Percentiles rank a stretch among this genome's conserved stretches.
Evolutionary conservation across 2,888 invertebrate genomes (phyloP).

Genomic region (Sicus ferrugineus): DNA sequence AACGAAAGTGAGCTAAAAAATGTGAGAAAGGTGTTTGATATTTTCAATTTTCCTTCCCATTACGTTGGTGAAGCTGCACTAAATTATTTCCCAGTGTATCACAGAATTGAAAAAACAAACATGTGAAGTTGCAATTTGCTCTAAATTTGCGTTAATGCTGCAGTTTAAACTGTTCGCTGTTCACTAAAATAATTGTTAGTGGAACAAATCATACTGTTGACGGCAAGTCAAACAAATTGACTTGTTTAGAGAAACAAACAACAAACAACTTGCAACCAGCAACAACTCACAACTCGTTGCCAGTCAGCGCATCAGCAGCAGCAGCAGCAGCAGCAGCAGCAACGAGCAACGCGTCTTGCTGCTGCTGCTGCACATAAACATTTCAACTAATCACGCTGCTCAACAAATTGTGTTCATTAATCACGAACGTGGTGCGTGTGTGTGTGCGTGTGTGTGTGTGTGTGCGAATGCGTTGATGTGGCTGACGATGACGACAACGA

Average conservation of each 20-base stretch:
- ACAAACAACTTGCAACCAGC: too few relatives aligned
- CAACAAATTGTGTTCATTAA: constrained; percentile 41
- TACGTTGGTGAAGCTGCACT: too few relatives aligned
- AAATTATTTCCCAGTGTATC: too few relatives aligned
- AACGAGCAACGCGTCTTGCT: neutral
- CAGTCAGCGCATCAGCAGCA: neutral
- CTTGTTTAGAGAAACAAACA: constrained; percentile 15
- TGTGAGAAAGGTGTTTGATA: too few relatives aligned
- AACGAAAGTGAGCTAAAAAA: too few relatives aligned
- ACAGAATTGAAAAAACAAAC: too few relatives aligned
- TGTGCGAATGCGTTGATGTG: constrained; percentile 6
- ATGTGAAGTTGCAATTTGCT: too few relatives aligned
- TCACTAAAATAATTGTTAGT: neutral
- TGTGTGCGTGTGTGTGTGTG: too few relatives aligned
- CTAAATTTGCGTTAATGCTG: neutral
- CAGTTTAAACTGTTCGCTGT: neutral
- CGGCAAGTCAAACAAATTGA: neutral
- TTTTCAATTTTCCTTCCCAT: too few relatives aligned
- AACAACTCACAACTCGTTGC: neutral
- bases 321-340: neutral
- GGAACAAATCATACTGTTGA: constrained; percentile 2
- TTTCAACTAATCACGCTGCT: constrained; percentile 40
- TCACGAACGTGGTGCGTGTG: constrained; percentile 25
- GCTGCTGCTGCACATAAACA: constrained; percentile 34
- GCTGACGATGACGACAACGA: constrained; percentile 14